Evolutionary conservation across 1,140 invertebrate species (phyloP), one percentile per base, ranked within the genome.

Genomic region (Tetramorium alpestre): DNA sequence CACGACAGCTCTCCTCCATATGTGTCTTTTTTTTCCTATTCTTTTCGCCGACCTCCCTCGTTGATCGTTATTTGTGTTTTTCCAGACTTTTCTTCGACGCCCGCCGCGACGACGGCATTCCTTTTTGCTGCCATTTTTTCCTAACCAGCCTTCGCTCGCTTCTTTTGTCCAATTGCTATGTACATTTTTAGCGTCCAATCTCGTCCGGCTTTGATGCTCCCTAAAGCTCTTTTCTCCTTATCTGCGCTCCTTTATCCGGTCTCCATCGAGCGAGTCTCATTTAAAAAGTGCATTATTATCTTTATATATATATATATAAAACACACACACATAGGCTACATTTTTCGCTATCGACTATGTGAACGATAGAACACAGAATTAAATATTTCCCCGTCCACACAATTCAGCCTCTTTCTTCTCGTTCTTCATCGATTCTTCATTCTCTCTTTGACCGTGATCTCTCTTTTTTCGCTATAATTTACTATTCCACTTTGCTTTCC

Each of bases 61-160:
- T 60, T 84, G 80, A 84, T 84, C 75, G 80, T 84, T 84, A 84
- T 84, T 84, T 84, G 80, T 84, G 80, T 84, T 84, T 84, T 84
- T 84, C 56, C 28, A 56, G 54, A 70, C 44, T 62, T 84, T 84
- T 56, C 54, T 75, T 60, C 69, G 41, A 75, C 80, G 80, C 80
- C 69, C 41, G 54, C 41, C 41, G 56, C 80, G 80, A 75, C n/a
- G 80, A 60, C 41, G 69, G 41, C 69, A 18, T 62, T 56, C 38
- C 41, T 75, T 84, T 84, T 84, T 84, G 41, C 18, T 25, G n/a
- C n/a, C 41, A 2, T 73, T 49, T 54, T 56, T 33, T 69, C 22
- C 2, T 72, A 22, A 44, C 41, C 80, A 58, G 51, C 41, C 69
- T 62, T 49, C 54, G 67, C 41, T 82, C 41, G 25, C 54, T 81